Percentiles rank a stretch among this genome's conserved stretches.
Conservation (phyloP, 2,113 vertebrate species). For the Noctilio leporinus region DNA sequence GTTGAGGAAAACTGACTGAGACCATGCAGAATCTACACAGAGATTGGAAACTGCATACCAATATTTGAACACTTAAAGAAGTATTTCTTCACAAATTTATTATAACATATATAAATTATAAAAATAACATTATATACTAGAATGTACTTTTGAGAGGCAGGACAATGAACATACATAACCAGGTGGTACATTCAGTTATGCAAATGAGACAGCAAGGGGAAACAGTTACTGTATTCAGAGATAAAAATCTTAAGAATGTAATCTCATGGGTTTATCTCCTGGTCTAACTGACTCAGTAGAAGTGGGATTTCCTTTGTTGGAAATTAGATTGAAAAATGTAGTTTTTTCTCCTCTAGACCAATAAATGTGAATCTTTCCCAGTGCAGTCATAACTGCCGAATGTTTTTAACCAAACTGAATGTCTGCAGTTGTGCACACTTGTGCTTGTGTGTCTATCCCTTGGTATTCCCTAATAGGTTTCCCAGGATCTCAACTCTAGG, state of each 20-base stretch:
- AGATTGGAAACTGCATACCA: not conserved
- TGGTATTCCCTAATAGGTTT: not conserved
- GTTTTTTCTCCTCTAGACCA: not conserved
- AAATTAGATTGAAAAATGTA: not conserved
- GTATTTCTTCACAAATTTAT: not conserved
- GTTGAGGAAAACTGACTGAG: not conserved
- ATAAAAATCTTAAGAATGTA: not conserved
- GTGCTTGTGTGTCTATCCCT: not conserved
- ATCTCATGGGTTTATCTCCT: not conserved
- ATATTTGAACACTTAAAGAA: not conserved
- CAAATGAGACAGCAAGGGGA: not conserved
- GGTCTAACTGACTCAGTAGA: not conserved
- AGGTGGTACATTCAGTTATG: conserved; percentile 29
- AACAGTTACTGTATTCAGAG: not conserved
- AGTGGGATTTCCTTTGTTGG: not conserved
- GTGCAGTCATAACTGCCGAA: not conserved
- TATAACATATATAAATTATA: not conserved
- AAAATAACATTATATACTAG: not conserved
- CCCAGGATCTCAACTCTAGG: not conserved
- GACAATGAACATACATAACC: not conserved
- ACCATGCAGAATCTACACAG: not conserved
- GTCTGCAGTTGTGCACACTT: no score
- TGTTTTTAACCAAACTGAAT: not conserved
- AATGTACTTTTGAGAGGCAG: not conserved
- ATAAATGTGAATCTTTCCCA: not conserved